Base-by-base conservation (phyloP, 2,113 vertebrate species). In the Microtus pennsylvanicus region DNA sequence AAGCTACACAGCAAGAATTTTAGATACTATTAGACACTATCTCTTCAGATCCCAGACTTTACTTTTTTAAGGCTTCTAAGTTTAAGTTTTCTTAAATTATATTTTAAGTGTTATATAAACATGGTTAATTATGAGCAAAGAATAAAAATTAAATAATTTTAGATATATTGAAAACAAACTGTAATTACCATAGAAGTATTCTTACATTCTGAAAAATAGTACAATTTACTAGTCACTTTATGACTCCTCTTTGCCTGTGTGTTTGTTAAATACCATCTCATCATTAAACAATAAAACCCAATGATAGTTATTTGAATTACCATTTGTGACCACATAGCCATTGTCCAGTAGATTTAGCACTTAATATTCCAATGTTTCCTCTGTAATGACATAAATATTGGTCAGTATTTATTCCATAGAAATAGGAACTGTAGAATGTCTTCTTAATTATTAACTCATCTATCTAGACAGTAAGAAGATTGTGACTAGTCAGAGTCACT, bases 231-330 rank as follows among this genome's bases (percentile, higher is more conserved):
- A 88, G 21, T 13, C 42, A 95, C 83, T 90, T 94, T 94, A 89
- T 65, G 77, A 82, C 38, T 75, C 50, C n/a, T 89, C 2, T 72
- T 2, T 67, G 35, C 42, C 75, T 75, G 52, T 82, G 70, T 69
- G 5, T 33, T 97, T 33, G 91, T 76, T 92, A 88, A 83, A 38
- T 45, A 94, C 4, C 5, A 86, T 77, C 42, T n/a, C 65, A 70
- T 89, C 89, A 90, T 74, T 61, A 96, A 91, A 87, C 3, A 81
- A 95, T 63, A 69, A 91, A 95, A 70, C 45, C 14, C 11, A 81
- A 89, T 91, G 33, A 95, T 78, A 83, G 90, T 93, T 87, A 91
- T 69, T 93, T 65, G 75, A 96, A 95, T 77, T 91, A 82, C 14
- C 9, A 77, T 82, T 69, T 83, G 16, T 87, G 82, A 28, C 16